A percentile compares a stretch with the other conserved stretches of the same genome.
phyloP scores from a whole-genome alignment of 23 tunicate genomes.

The Styela plicata region DNA sequence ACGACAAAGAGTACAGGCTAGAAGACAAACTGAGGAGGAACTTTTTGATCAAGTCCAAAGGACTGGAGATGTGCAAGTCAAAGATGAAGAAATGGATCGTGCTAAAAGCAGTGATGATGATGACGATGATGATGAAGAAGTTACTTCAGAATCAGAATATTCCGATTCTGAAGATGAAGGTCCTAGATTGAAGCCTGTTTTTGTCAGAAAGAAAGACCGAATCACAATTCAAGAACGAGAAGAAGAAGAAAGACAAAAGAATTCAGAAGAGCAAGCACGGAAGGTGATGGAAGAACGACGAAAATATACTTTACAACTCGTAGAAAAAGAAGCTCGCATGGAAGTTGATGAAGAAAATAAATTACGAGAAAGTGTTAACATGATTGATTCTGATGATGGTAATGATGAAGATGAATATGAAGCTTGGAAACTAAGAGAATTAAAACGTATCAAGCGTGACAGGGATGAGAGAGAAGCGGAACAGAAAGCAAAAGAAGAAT shows the following conservation, averaged over 20 bases:
- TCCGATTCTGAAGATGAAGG: conserved; percentile 97
- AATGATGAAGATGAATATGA: conserved; percentile 98
- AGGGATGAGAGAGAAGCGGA: conserved; percentile 88
- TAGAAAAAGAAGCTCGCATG: conserved; percentile 80
- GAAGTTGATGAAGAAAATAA: conserved; percentile 75
- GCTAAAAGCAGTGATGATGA: conserved; percentile 27
- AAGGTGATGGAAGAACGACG: conserved; percentile 65
- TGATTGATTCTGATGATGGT: conserved; percentile 89
- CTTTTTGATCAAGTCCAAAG: conserved; percentile 46
- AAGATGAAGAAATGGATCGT: conserved; percentile 57
- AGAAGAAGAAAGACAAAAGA: conserved; percentile 71
- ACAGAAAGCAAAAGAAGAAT: conserved; percentile 79
- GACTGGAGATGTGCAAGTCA: conserved; percentile 33
- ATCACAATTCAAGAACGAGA: conserved; percentile 90
- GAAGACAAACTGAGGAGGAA: conserved; percentile 58
- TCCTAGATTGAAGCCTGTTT: conserved; percentile 96
- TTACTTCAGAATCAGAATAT: conserved; percentile 78
- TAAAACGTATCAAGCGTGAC: conserved; percentile 96
- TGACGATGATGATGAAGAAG: conserved; percentile 81
- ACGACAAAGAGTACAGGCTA: conserved; percentile 57
- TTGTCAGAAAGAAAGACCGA: conserved; percentile 94
- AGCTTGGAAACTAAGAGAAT: conserved; percentile 97
- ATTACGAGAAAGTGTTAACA: conserved; percentile 43
- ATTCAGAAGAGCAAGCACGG: conserved; percentile 57
- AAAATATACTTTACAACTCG: conserved; percentile 61